phyloP scores from a whole-genome alignment of 2,888 invertebrate genomes.

The Caenorhabditis imperialis region DNA sequence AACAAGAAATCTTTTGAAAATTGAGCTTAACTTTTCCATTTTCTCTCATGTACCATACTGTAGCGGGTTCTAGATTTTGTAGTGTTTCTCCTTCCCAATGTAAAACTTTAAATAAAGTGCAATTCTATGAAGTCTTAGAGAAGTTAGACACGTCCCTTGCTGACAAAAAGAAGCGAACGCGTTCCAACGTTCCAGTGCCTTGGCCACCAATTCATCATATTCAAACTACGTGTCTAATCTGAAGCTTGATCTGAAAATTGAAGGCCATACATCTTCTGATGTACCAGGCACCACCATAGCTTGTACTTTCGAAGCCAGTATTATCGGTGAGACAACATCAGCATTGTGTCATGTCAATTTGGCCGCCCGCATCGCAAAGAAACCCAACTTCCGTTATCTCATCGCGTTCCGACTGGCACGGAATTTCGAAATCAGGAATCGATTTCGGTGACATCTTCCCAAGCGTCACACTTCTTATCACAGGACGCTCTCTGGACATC shows the following conservation, averaged over 20 bases:
- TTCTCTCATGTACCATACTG: conserved; percentile 26
- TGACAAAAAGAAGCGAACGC: too few relatives aligned
- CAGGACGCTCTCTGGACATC: conserved; percentile 37
- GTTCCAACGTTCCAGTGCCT: too few relatives aligned
- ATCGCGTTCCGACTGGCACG: conserved; percentile 44
- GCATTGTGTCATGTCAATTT: conserved; percentile 42
- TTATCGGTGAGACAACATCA: conserved; percentile 16
- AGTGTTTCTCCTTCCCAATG: not conserved
- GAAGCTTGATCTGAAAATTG: conserved; percentile 8
- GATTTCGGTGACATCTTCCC: conserved; percentile 36
- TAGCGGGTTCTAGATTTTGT: conserved; percentile 40
- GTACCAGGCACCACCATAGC: conserved; percentile 4
- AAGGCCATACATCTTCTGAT: not conserved
- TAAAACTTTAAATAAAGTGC: too few relatives aligned
- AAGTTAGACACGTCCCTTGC: too few relatives aligned
- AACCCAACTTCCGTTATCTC: conserved; percentile 28
- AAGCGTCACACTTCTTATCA: conserved; percentile 47
- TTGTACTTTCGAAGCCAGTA: conserved; percentile 16
- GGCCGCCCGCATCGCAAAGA: conserved; percentile 24
- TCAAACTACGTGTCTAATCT: too few relatives aligned
- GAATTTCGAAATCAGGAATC: conserved; percentile 37
- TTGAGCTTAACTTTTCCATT: conserved; percentile 12
- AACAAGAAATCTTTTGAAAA: conserved; percentile 4
- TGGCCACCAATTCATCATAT: too few relatives aligned
- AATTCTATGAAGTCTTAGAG: too few relatives aligned